phyloP scores from a whole-genome alignment of 2,888 invertebrate species.

The Pristionchus fissidentatus region DNA sequence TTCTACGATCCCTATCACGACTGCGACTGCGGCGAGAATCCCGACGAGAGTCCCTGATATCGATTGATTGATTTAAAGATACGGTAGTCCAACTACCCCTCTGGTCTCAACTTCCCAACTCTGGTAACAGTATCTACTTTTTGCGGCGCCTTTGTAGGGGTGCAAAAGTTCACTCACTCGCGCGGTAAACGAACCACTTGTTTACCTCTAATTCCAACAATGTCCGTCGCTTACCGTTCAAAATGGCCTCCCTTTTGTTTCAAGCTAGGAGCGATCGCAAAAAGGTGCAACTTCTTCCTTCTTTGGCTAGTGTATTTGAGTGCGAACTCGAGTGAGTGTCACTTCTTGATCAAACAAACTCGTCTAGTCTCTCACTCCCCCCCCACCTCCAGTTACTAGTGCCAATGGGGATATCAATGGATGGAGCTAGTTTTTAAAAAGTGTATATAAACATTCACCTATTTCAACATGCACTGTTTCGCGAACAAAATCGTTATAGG shows the following conservation, averaged over 20 bases:
- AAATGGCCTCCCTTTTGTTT: not conserved
- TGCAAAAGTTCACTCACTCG: not conserved
- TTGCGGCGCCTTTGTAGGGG: not conserved
- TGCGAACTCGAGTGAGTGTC: too few relatives aligned
- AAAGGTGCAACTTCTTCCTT: too few relatives aligned
- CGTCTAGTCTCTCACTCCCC: too few relatives aligned
- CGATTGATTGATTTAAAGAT: not conserved
- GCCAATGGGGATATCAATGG: too few relatives aligned
- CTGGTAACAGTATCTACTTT: not conserved
- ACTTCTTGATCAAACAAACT: too few relatives aligned
- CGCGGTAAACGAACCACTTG: conserved; percentile 13
- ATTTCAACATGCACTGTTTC: too few relatives aligned
- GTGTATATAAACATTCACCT: too few relatives aligned
- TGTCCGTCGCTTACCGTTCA: not conserved
- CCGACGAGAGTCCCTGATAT: conserved; percentile 43
- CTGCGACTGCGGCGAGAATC: conserved; percentile 42
- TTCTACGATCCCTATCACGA: conserved; percentile 41
- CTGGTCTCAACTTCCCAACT: not conserved
- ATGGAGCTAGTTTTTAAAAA: too few relatives aligned
- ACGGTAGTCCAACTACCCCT: not conserved
- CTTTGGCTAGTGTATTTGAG: too few relatives aligned
- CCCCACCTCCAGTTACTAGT: too few relatives aligned
- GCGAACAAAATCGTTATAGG: too few relatives aligned
- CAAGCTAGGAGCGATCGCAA: too few relatives aligned
- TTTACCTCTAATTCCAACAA: not conserved